These are phyloP conservation scores for Nasonovia ribisnigri DNA, from an alignment of 2,888 invertebrate genomes.

Conservation along the genomic window DNA sequence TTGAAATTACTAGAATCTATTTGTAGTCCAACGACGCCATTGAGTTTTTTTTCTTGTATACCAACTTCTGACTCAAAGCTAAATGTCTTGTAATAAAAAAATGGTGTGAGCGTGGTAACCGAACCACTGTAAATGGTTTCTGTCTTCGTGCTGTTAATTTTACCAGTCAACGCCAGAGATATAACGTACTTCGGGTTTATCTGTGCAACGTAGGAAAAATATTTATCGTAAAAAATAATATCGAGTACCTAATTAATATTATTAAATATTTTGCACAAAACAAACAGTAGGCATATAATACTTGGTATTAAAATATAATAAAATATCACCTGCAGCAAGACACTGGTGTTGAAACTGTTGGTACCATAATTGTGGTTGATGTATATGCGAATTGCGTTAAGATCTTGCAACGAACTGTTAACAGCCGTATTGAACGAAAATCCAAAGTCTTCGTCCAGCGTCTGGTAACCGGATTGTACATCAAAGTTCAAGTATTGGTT, in stretches of 20 bases:
- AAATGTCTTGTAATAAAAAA: constrained; percentile 59
- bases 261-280: background rate
- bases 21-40: constrained; percentile 42
- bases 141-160: constrained; percentile 60
- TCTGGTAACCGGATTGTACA: constrained; percentile 64
- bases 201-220: constrained; percentile 45
- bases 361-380: constrained; percentile 65
- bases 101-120: constrained; percentile 52
- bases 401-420: constrained; percentile 66
- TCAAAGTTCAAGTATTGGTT: constrained; percentile 63
- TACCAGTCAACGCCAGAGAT: constrained; percentile 66
- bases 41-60: constrained; percentile 60
- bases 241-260: background rate
- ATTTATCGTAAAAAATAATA: background rate
- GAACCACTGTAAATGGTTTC: constrained; percentile 55
- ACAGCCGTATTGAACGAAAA: constrained; percentile 63
- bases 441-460: constrained; percentile 64
- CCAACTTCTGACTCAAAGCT: constrained; percentile 52
- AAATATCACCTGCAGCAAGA: constrained; percentile 72
- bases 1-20: constrained; percentile 57
- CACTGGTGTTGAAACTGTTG: constrained; percentile 64
- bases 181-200: constrained; percentile 67
- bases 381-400: constrained; percentile 65
- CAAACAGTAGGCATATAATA: background rate
- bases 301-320: background rate